Evolutionary conservation across 2,888 invertebrate species (phyloP), one percentile per base, ranked within the genome.

Genomic region (Synanthedon vespiformis): DNA sequence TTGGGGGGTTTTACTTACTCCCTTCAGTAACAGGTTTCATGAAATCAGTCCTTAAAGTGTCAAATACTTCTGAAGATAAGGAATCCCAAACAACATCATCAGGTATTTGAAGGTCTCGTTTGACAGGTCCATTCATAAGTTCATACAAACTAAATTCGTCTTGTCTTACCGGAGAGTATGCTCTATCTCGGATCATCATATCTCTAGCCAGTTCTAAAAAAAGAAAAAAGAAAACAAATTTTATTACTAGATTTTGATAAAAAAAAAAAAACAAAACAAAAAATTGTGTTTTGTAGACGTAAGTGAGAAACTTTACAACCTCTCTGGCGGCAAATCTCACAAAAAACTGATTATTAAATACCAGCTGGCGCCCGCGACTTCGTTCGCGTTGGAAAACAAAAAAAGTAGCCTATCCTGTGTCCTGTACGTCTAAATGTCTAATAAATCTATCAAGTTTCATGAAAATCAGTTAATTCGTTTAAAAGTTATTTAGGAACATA

Each of bases 21-120:
- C 80, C 74, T 54, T 91, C 79, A 3, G 91, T 90, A 22, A 92
- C 94, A 0, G 95, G 94, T 69, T 92, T 94, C 95, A 95, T 95
- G 66, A 95, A 95, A 68, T 95, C 95, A 5, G 61, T 89, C 8
- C 68, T 61, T 41, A 93, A 85, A 34, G 77, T 72, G 22, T 68
- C 59, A 65, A 94, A 95, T 0, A 94, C 94, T 0, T 56, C 50
- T 4, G 61, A 54, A 6, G 90, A 89, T 65, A 91, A 91, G 0
- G 84, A 86, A 52, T 91, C 92, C 92, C 94, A 95, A 1, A 68
- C 76, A 2, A 93, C 90, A 51, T 90, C 77, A 0, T 79, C 76
- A 0, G 93, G 91, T 18, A 95, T 90, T 2, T 81, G 77, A 0
- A 96, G 84, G 49, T 92, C 91, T 56, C 88, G 59, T 58, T 89